These are phyloP conservation scores for Dinoponera quadriceps DNA, from an alignment of 1,140 invertebrate genomes.

Conservation along the genomic window DNA sequence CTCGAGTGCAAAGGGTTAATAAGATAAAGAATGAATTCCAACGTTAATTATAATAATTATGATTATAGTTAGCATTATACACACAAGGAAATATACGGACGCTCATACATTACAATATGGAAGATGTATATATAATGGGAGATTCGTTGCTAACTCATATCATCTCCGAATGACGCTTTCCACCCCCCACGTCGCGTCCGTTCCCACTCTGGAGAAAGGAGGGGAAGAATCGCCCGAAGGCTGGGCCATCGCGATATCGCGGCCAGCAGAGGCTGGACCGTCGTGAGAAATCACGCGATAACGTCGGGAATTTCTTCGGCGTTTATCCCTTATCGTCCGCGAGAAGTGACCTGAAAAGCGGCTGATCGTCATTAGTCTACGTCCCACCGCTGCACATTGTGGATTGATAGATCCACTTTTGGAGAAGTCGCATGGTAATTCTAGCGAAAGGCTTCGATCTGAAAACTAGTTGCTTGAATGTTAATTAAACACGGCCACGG, in stretches of 20 bases:
- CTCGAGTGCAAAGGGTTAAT: too few species aligned
- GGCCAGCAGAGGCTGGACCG: constrained; percentile 61
- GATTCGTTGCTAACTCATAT: constrained; percentile 4
- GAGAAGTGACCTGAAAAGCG: constrained; percentile 48
- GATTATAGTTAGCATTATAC: too few species aligned
- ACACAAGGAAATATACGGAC: not conserved
- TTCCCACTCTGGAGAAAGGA: constrained; percentile 30
- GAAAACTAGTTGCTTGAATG: not conserved
- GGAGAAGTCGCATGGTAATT: not conserved
- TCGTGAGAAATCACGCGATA: constrained; percentile 75
- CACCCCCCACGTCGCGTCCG: constrained; percentile 18
- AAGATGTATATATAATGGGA: not conserved
- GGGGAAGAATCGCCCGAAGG: constrained; percentile 37
- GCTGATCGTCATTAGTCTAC: constrained; percentile 26
- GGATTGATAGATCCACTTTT: not conserved
- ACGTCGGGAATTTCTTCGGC: constrained; percentile 67
- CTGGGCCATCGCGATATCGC: constrained; percentile 61
- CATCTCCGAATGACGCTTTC: not conserved
- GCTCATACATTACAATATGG: not conserved
- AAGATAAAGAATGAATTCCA: not conserved
- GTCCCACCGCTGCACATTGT: not conserved
- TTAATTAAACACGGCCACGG: not conserved
- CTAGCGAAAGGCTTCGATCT: not conserved
- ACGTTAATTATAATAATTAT: not conserved
- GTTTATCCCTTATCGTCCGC: constrained; percentile 55